Conservation (phyloP, 2,797 vertebrate genomes). For the Benthosema pterotum region DNA sequence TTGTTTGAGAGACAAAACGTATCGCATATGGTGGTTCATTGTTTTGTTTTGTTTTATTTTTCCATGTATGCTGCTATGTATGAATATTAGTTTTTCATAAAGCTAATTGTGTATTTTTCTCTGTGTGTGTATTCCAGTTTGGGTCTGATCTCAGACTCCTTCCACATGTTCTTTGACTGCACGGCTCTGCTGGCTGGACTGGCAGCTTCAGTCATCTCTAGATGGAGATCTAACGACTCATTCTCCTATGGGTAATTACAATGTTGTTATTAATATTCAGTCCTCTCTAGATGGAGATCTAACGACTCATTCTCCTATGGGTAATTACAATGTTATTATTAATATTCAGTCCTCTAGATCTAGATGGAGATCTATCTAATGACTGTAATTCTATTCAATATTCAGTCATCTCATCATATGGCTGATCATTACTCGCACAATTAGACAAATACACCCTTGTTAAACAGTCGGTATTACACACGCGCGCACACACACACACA, state of each 20-base stretch:
- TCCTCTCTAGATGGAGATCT: slow-evolving; percentile 96
- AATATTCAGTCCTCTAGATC: slow-evolving; percentile 93
- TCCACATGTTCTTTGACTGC: slow-evolving; percentile 99
- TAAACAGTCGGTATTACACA: too few species aligned
- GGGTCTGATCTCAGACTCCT: slow-evolving; percentile 98
- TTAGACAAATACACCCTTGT: too few species aligned
- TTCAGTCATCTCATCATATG: too few species aligned
- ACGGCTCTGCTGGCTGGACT: slow-evolving; percentile 95
- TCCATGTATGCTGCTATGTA: background rate
- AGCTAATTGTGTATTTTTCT: background rate
- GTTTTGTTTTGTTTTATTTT: background rate
- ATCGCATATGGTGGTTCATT: background rate
- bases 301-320: slow-evolving; percentile 98
- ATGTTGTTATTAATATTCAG: slow-evolving; percentile 67
- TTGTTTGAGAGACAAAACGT: too few species aligned
- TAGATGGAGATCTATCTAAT: slow-evolving; percentile 96
- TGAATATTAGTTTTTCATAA: background rate
- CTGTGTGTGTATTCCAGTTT: slow-evolving; percentile 80
- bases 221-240: slow-evolving; percentile 96
- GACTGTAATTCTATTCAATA: too few species aligned
- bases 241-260: slow-evolving; percentile 95
- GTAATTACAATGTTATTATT: slow-evolving; percentile 72
- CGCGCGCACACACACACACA: too few species aligned
- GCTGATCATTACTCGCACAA: too few species aligned
- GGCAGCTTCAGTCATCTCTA: slow-evolving; percentile 96